phyloP scores from a whole-genome alignment of 2,113 vertebrate genomes.

The Dicaeum eximium region DNA sequence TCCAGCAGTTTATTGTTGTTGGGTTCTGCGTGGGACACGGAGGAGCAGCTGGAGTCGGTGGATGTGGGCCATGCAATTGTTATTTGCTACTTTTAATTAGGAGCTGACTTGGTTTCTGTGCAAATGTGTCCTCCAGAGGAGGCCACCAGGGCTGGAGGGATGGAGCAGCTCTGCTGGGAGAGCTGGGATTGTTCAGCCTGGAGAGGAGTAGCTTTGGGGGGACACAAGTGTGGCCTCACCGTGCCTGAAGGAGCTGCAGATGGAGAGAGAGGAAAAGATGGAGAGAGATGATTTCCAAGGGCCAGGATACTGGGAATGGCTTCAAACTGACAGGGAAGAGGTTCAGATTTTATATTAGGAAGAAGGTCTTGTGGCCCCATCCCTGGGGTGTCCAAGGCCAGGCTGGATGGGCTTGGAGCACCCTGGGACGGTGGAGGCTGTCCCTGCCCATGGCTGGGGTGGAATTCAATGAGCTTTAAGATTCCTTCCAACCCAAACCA shows the following conservation, averaged over 20 bases:
- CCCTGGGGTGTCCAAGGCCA: not conserved
- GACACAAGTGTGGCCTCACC: rapidly evolving
- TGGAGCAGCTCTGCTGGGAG: not conserved
- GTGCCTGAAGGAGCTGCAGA: not conserved
- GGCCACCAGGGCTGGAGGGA: not conserved
- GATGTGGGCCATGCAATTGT: not conserved
- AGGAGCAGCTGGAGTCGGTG: not conserved
- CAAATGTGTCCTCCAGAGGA: not conserved
- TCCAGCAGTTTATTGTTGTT: not conserved
- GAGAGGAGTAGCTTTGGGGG: not conserved
- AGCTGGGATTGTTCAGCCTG: not conserved
- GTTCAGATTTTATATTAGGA: not conserved
- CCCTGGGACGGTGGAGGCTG: rapidly evolving
- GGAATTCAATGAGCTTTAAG: not conserved
- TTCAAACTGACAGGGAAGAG: not conserved
- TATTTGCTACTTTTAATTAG: not conserved
- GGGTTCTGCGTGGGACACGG: not conserved
- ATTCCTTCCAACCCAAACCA: not conserved
- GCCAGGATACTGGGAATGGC: not conserved
- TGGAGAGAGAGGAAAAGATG: no score
- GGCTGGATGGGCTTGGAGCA: not conserved
- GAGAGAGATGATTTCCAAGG: not conserved
- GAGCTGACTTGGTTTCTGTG: not conserved
- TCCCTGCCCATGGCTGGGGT: not conserved
- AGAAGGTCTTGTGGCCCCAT: not conserved